Evolutionary conservation across 2,888 invertebrate genomes (phyloP).

Genomic region (Leptinotarsa tumamoca): DNA sequence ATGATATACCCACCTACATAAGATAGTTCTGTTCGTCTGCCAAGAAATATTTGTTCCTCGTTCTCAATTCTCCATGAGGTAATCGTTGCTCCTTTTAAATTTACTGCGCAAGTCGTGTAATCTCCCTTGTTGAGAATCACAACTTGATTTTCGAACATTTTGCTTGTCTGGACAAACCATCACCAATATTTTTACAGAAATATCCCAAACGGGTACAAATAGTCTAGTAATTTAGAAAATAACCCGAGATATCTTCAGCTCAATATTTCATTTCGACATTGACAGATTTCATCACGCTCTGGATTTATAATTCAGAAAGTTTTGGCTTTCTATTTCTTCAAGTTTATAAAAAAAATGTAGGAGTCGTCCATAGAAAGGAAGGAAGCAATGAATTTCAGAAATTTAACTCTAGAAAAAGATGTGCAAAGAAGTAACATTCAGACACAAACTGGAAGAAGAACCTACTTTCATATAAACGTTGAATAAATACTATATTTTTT

Average conservation of each 20-base stretch:
- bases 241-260: neutral
- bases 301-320: too few species aligned
- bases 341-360: too few species aligned
- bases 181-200: neutral
- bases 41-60: slow-evolving; percentile 44
- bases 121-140: slow-evolving; percentile 47
- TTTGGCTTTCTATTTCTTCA: too few species aligned
- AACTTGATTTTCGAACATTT: slow-evolving; percentile 24
- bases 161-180: neutral
- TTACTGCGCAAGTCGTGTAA: slow-evolving; percentile 49
- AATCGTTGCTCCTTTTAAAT: slow-evolving; percentile 47
- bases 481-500: too few species aligned
- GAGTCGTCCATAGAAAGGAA: too few species aligned
- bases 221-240: neutral
- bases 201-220: neutral
- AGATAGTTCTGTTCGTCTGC: slow-evolving; percentile 23
- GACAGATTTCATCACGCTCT: neutral
- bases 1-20: slow-evolving; percentile 7
- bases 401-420: too few species aligned
- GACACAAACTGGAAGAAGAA: too few species aligned
- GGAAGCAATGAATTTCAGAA: too few species aligned
- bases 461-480: too few species aligned
- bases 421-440: too few species aligned
- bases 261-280: neutral
- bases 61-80: slow-evolving; percentile 49